A percentile compares a stretch with the other conserved stretches of the same genome.
Evolutionary conservation across 2,797 vertebrate genomes (phyloP).

Genomic region (Perodicticus potto): DNA sequence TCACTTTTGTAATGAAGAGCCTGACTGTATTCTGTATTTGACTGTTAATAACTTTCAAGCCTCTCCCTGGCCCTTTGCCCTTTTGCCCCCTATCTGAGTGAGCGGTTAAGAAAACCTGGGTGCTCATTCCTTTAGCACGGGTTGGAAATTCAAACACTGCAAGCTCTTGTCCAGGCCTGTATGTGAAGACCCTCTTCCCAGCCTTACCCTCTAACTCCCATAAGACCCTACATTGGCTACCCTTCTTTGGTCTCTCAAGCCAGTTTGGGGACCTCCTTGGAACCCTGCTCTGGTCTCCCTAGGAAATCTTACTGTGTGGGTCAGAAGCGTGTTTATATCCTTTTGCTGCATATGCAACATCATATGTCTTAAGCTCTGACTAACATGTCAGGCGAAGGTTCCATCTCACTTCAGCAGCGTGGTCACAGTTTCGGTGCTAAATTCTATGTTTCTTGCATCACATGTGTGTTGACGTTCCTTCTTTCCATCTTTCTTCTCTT

Average conservation of each 20-base stretch:
- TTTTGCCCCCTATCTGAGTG: background rate
- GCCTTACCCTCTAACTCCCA: rapidly evolving
- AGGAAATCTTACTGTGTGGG: background rate
- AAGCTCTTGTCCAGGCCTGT: background rate
- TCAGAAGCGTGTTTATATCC: background rate
- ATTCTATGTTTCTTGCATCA: background rate
- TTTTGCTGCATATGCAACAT: background rate
- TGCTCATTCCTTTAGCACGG: background rate
- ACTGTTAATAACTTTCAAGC: background rate
- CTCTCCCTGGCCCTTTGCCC: background rate
- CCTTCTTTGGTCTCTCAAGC: background rate
- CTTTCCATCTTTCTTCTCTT: background rate
- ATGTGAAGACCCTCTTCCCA: background rate
- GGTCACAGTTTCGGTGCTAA: background rate
- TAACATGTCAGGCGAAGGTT: background rate
- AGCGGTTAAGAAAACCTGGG: background rate
- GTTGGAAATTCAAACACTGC: background rate
- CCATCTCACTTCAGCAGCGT: background rate
- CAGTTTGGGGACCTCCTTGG: background rate
- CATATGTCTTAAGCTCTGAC: background rate
- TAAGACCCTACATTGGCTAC: background rate
- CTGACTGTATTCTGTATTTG: background rate
- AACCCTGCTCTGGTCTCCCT: background rate
- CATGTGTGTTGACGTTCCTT: background rate
- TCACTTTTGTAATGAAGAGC: background rate